Conservation (phyloP, 2,888 invertebrate genomes). For the Rhagium mordax region DNA sequence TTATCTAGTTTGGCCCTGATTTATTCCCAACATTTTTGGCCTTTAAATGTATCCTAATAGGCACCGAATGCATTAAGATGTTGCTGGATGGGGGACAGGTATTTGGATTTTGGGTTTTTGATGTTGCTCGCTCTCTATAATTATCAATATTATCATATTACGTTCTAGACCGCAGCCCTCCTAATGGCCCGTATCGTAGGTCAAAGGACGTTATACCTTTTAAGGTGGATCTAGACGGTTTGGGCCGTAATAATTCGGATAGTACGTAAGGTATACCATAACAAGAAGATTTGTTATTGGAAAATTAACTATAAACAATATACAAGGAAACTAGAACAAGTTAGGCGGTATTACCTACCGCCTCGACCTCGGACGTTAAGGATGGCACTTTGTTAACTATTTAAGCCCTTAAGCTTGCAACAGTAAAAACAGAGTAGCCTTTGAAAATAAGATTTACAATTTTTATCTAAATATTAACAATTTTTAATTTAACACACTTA, state of each 20-base stretch:
- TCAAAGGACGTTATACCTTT: not conserved
- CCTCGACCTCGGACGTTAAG: too few species aligned
- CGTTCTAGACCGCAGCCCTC: not conserved
- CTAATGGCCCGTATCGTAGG: not conserved
- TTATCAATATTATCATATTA: slow-evolving; percentile 20
- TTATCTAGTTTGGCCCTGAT: slow-evolving; percentile 32
- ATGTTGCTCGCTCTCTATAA: slow-evolving; percentile 33
- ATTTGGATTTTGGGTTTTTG: slow-evolving; percentile 20
- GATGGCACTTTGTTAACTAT: too few species aligned
- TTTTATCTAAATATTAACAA: too few species aligned
- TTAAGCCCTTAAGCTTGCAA: too few species aligned
- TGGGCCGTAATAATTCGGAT: not conserved
- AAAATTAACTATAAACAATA: too few species aligned
- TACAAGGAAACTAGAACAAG: too few species aligned
- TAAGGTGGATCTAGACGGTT: not conserved
- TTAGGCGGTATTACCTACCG: too few species aligned
- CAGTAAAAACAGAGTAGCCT: too few species aligned
- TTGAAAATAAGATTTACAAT: too few species aligned
- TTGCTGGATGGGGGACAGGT: slow-evolving; percentile 24
- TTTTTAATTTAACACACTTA: too few species aligned
- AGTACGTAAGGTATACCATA: not conserved
- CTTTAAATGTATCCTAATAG: slow-evolving; percentile 28
- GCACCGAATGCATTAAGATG: slow-evolving; percentile 36
- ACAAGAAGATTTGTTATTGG: too few species aligned
- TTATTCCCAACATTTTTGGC: slow-evolving; percentile 20